Evolutionary conservation across 2,888 invertebrate species (phyloP), one percentile per base, ranked within the genome.

Genomic region (Apotomis turbidana): DNA sequence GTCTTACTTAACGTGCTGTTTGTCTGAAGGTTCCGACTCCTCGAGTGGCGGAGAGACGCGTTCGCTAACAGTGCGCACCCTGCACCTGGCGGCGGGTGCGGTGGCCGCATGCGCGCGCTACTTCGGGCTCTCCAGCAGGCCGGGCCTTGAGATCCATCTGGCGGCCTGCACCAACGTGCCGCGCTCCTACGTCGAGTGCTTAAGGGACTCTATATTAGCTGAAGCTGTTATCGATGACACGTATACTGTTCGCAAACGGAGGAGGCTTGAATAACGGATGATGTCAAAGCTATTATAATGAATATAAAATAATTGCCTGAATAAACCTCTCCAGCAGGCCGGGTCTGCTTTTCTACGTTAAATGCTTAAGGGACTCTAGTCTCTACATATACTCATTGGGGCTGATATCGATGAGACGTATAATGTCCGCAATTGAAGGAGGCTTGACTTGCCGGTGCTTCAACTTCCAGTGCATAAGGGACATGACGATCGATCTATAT

Each of bases 51-150:
- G 60, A 55, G 60, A 10, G 60, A 3, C 75, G 76, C 61, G 41
- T 44, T 63, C 59, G 54, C 58, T 8, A 6, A 57, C 71, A 5
- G 55, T 84, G 13, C 77, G 82, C n/a, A 83, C 83, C 12, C 51
- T 87, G 55, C 87, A 87, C 72, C 59, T 90, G 46, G 80, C 80
- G n/a, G 89, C 86, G 5, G 88, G 83, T 38, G 80, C 82, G 0
- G 85, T 88, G 66, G 74, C 76, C 0, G 85, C 86, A 3, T 68
- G 79, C 3, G 74, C 76, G 12, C 74, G 70, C 5, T 74, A 76
- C 66, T 36, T 80, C 46, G 55, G 49, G 66, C 54, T 46, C 44
- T 64, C 69, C 52, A 4, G 13, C 12, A 61, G 70, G 3, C 60
- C 74, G 0, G 78, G 81, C 38, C 70, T 78, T 0, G 52, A 74